Percentiles rank a stretch among this genome's conserved stretches.
Conservation (phyloP, 2,797 vertebrate genomes). For the Ibycter americanus region DNA sequence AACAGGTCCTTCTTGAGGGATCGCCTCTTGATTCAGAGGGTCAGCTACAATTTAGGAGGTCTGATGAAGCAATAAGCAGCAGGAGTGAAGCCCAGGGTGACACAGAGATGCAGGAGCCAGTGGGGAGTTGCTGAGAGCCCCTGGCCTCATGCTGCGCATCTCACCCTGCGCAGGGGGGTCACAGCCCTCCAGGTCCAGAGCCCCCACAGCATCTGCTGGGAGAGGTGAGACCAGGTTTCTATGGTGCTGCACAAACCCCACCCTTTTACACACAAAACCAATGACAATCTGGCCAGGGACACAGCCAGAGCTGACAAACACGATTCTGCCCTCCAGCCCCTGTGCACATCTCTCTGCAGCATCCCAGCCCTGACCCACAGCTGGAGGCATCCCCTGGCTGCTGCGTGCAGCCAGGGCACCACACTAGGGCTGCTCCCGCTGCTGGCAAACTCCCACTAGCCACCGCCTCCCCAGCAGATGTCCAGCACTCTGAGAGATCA, state of each 20-base stretch:
- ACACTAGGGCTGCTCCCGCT: background rate
- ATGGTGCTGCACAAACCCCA: accelerated
- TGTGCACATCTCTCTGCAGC: accelerated
- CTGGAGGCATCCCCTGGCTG: background rate
- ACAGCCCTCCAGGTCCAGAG: background rate
- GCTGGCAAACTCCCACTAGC: accelerated
- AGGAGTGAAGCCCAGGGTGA: background rate
- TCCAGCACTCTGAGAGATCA: background rate
- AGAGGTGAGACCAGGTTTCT: background rate
- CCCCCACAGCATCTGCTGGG: accelerated
- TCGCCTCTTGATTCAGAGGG: background rate
- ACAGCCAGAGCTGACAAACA: accelerated
- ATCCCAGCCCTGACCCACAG: background rate
- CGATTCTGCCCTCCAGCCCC: accelerated
- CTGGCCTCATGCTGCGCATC: accelerated
- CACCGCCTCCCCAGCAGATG: background rate
- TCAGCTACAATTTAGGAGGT: background rate
- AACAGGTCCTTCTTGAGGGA: background rate
- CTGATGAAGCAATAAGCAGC: background rate
- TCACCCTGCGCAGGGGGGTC: background rate
- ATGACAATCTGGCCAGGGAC: accelerated
- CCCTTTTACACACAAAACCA: background rate
- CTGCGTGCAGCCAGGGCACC: accelerated
- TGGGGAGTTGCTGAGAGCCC: accelerated
- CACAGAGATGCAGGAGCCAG: background rate